Conservation (phyloP, 2,888 invertebrate species). For the Scrobipalpa atriplicella region DNA sequence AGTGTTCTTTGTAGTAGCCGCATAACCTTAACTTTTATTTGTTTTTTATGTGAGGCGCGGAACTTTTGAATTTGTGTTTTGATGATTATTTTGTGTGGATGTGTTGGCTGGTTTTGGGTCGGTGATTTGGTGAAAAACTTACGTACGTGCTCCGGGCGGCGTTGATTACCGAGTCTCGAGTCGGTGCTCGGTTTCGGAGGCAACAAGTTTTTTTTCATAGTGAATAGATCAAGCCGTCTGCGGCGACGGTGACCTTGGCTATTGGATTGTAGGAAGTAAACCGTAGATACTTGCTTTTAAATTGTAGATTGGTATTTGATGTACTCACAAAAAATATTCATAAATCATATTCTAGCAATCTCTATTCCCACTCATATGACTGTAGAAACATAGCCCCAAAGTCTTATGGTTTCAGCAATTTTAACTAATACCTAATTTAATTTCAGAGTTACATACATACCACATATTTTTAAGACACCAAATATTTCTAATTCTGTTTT, state of each 20-base stretch:
- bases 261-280: constrained; percentile 83
- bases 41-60: constrained; percentile 70
- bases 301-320: constrained; percentile 81
- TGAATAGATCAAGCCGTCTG: constrained; percentile 78
- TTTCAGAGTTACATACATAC: no score
- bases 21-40: constrained; percentile 70
- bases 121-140: constrained; percentile 28
- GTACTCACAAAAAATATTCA: constrained; percentile 78
- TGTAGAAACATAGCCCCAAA: neutral
- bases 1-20: constrained; percentile 38
- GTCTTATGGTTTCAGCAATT: neutral
- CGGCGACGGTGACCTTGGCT: constrained; percentile 77
- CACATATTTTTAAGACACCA: no score
- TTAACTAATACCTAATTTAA: neutral
- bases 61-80: constrained; percentile 62
- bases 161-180: constrained; percentile 28
- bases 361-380: neutral
- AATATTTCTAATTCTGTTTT: no score
- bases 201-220: constrained; percentile 69
- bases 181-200: constrained; percentile 47
- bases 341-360: constrained; percentile 54
- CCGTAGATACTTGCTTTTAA: constrained; percentile 80
- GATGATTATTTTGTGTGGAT: constrained; percentile 34
- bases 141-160: constrained; percentile 29
- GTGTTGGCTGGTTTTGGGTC: constrained; percentile 20